phyloP scores from a whole-genome alignment of 1,140 invertebrate species.

The Phymastichus coffea region DNA sequence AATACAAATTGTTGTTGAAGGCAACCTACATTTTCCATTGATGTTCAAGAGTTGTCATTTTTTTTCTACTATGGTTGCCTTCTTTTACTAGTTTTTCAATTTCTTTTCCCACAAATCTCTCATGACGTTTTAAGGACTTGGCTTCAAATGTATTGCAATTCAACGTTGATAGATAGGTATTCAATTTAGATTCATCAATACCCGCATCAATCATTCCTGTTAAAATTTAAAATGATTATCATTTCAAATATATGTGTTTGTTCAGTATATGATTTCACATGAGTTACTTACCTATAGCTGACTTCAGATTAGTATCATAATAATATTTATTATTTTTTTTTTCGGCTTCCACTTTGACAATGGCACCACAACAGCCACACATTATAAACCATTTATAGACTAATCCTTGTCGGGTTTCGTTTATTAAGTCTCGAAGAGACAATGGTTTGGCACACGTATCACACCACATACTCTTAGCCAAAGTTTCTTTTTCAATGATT shows the following conservation, averaged over 20 bases:
- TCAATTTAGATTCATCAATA: not conserved
- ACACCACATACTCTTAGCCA: not conserved
- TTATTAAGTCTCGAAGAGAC: not conserved
- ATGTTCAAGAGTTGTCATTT: too few relatives aligned
- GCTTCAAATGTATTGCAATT: not conserved
- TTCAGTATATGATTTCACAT: too few relatives aligned
- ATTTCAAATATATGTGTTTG: not conserved
- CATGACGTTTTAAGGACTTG: not conserved
- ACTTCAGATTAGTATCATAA: not conserved
- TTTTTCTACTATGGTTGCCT: too few relatives aligned
- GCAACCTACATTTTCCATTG: too few relatives aligned
- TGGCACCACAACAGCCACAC: not conserved
- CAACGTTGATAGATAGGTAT: not conserved
- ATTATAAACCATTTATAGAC: not conserved
- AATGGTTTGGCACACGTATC: not conserved
- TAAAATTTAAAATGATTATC: not conserved
- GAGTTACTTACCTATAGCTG: not conserved
- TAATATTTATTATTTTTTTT: not conserved
- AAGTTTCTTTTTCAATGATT: not conserved
- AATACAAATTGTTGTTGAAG: too few relatives aligned
- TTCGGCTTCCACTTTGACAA: not conserved
- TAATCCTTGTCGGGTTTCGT: not conserved
- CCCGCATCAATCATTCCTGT: constrained; percentile 1
- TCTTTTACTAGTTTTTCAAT: not conserved
- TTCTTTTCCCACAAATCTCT: not conserved